Evolutionary conservation across 2,113 vertebrate species (phyloP).

Genomic region (Corythoichthys intestinalis): DNA sequence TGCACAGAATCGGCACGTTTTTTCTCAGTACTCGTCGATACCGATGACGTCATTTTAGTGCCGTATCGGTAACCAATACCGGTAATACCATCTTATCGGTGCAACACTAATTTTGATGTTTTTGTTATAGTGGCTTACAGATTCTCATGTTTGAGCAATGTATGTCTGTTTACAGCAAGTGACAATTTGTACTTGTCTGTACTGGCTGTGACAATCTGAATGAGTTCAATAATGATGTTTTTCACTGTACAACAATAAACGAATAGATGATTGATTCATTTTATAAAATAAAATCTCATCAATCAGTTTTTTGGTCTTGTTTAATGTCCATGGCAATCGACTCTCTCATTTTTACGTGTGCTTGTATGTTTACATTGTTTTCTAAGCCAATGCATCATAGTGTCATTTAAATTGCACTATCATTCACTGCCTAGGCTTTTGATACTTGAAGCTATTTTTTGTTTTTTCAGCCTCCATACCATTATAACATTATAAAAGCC

Average conservation of each 20-base stretch:
- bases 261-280: slow-evolving; percentile 45
- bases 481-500: not conserved
- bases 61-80: no score
- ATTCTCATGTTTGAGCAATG: slow-evolving; percentile 23
- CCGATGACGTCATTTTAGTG: no score
- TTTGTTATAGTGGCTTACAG: slow-evolving; percentile 13
- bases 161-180: slow-evolving; percentile 26
- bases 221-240: slow-evolving; percentile 26
- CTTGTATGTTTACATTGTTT: slow-evolving; percentile 12
- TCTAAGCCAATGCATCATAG: slow-evolving; percentile 14
- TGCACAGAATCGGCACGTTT: no score
- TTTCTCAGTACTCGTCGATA: no score
- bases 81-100: no score
- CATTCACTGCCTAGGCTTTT: slow-evolving; percentile 13
- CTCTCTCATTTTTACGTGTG: slow-evolving; percentile 46
- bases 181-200: slow-evolving; percentile 27
- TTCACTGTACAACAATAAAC: slow-evolving; percentile 35
- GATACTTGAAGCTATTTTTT: slow-evolving; percentile 16
- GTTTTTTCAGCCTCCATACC: not conserved
- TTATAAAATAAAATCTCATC: slow-evolving; percentile 71
- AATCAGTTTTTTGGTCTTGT: slow-evolving; percentile 58
- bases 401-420: slow-evolving; percentile 12
- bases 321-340: slow-evolving; percentile 49
- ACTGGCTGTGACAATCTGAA: slow-evolving; percentile 36
- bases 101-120: slow-evolving; percentile 2